Evolutionary conservation across 2,113 vertebrate genomes (phyloP), one percentile per base, ranked within the genome.

Genomic region (Ciconia stormi): DNA sequence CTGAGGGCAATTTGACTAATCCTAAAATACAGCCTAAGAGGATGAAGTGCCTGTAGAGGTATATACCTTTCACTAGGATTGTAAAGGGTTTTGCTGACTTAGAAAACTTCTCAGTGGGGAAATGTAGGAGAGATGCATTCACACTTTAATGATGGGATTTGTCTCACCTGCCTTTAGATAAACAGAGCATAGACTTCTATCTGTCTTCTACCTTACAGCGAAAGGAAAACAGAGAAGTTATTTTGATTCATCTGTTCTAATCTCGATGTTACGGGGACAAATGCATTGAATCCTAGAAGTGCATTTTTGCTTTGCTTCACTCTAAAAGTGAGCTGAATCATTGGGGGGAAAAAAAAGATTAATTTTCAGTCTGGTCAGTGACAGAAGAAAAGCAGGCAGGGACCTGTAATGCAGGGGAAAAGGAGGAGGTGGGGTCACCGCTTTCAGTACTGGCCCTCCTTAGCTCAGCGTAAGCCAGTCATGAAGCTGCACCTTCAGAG

Each of bases 271-370:
- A 38, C 0, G 3, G 50, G 22, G 8, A 11, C 20, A 87, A 82
- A 50, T 8, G 0, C 8, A 2, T 23, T 32, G 25, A 66, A 84
- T 77, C 38, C n/a, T 59, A 46, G 9, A 74, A 38, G 22, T 36
- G 22, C 30, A 7, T 70, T 80, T 85, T 87, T 87, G 25, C 44
- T 59, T 70, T 7, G 12, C 50, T 88, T 83, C 32, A 19, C 16
- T 53, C 15, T 82, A 56, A 66, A 77, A 80, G 25, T 32, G 34
- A 47, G 13, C 22, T 72, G 32, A 79, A 49, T 61, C 26, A 14
- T 6, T 67, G 16, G 2, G 12, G 16, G 7, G 2, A 3, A 17
- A 30, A 30, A 55, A 42, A 53, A 25, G 0, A 56, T 16, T 34
- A 7, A 53, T 74, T 83, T 90, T 61, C 21, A n/a, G 7, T 40